Evolutionary conservation across 1,140 invertebrate genomes (phyloP), one percentile per base, ranked within the genome.

Genomic region (Ditylenchus dipsaci): DNA sequence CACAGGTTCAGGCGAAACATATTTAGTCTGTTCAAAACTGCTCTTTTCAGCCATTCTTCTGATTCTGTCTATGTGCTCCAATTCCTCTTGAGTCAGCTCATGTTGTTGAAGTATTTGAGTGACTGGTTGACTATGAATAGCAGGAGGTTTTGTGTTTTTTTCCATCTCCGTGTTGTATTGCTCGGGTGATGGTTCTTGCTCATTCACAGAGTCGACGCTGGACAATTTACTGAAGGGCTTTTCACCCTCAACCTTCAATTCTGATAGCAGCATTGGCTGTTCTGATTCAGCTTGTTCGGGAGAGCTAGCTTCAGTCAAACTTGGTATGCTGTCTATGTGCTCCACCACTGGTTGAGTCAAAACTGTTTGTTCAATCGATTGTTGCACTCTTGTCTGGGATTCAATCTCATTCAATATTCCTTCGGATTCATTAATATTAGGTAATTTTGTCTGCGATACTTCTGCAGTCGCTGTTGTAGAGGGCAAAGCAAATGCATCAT

Each of bases 31-130:
- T 23, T 61, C 57, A 49, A 71, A 70, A 29, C 23, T 30, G 15
- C 71, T 65, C 29, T 75, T 27, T 43, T 78, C 76, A 3, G 74
- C 74, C 23, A 78, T n/a, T 47, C 49, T 59, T 43, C 68, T 47
- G 45, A 75, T 69, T 5, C 27, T 38, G 47, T 67, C 71, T 59
- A 75, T 75, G 19, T 75, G 74, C 42, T 45, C 71, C 13, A 68
- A 42, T 47, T 76, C 74, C 79, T 76, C 76, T 49, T 76, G 56
- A 0, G 65, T 76, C 49, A 79, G 57, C 26, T 76, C 38, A 33
- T 64, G 1, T 7, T 65, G 8, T 0, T 27, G 8, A 11, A 17
- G 26, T 68, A 7, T 13, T 30, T 70, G 23, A 30, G 21, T 26
- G 13, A 26, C 29, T 26, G 29, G 23, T 17, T 3, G 49, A 8